These are phyloP conservation scores for Lepisosteus osseus DNA, from an alignment of 2,113 vertebrate genomes.

Conservation along the genomic window DNA sequence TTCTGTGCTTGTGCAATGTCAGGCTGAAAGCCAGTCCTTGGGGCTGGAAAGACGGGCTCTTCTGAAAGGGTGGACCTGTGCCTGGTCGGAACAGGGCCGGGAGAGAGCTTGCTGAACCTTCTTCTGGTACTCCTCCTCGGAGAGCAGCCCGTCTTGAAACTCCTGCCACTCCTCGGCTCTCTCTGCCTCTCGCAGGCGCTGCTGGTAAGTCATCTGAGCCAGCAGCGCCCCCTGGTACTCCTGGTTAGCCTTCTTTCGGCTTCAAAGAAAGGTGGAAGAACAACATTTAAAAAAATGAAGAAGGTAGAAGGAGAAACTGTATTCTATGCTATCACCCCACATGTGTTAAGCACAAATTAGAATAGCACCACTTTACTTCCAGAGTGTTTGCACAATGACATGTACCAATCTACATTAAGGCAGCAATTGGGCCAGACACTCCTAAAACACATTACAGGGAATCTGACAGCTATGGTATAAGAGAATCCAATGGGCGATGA, in stretches of 20 bases:
- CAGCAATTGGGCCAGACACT: too few species aligned
- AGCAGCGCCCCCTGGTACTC: constrained; percentile 68
- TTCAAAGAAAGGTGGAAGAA: constrained; percentile 35
- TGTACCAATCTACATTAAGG: too few species aligned
- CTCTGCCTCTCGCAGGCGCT: constrained; percentile 40
- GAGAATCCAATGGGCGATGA: too few species aligned
- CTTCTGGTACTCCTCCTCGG: constrained; percentile 50
- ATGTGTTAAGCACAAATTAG: too few species aligned
- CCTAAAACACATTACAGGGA: too few species aligned
- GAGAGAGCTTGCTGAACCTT: constrained; percentile 62
- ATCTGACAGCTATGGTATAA: too few species aligned
- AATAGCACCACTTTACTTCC: too few species aligned
- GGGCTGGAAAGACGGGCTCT: constrained; percentile 30
- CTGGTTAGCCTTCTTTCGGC: constrained; percentile 45
- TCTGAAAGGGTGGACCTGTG: constrained; percentile 64
- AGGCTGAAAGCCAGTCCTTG: constrained; percentile 4
- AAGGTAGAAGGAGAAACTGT: too few species aligned
- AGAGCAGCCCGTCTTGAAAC: constrained; percentile 38
- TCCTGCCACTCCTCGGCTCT: constrained; percentile 59
- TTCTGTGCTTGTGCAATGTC: not conserved
- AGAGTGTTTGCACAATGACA: too few species aligned
- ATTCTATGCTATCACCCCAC: too few species aligned
- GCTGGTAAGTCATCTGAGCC: constrained; percentile 65
- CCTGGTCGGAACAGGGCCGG: constrained; percentile 9
- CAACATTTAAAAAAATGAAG: not conserved